A percentile compares a stretch with the other conserved stretches of the same genome.
These are phyloP conservation scores for Idaea aversata DNA, from an alignment of 2,888 invertebrate genomes.

Conservation along the genomic window DNA sequence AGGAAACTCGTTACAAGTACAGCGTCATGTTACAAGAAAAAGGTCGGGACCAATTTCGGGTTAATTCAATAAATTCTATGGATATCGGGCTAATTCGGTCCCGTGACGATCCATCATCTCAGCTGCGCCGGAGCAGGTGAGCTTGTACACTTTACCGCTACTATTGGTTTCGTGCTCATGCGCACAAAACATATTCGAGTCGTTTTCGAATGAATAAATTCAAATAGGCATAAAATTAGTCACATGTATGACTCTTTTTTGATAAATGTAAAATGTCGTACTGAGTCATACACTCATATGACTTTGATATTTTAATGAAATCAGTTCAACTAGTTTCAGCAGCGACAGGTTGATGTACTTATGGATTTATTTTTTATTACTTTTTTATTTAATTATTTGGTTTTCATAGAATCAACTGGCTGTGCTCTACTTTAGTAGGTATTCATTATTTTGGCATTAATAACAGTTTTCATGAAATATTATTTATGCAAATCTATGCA, in stretches of 20 bases:
- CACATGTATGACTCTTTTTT: neutral
- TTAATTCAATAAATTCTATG: conserved; percentile 64
- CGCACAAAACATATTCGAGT: neutral
- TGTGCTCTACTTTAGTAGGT: too few species aligned
- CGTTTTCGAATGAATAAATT: neutral
- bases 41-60: conserved; percentile 54
- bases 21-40: conserved; percentile 61
- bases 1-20: conserved; percentile 53
- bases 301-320: too few species aligned
- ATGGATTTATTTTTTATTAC: too few species aligned
- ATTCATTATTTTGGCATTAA: too few species aligned
- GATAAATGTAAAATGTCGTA: too few species aligned
- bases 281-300: too few species aligned
- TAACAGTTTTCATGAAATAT: too few species aligned
- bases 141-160: conserved; percentile 34
- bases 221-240: neutral
- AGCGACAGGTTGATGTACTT: too few species aligned
- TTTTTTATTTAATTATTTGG: too few species aligned
- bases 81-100: conserved; percentile 59
- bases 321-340: too few species aligned
- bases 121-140: conserved; percentile 59
- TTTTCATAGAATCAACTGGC: too few species aligned
- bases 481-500: too few species aligned
- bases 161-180: conserved; percentile 24
- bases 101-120: conserved; percentile 55